Conservation (phyloP, 2,888 invertebrate species). For the Iphiclides podalirius region DNA sequence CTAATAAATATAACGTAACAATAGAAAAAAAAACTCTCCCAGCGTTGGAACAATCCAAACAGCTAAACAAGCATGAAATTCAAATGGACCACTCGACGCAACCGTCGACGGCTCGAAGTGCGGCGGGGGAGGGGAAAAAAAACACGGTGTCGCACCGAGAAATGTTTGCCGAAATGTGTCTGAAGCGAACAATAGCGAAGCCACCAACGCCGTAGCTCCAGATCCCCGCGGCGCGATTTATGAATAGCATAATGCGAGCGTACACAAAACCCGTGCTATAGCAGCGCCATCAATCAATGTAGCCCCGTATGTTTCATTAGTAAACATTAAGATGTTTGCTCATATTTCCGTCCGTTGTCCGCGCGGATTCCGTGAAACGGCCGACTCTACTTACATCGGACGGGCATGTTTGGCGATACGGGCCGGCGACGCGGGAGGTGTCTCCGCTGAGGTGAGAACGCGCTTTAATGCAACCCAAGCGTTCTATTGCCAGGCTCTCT, state of each 20-base stretch:
- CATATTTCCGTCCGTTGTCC: conserved; percentile 73
- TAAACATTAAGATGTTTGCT: conserved; percentile 80
- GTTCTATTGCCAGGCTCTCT: conserved; percentile 38
- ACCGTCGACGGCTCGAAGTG: conserved; percentile 21
- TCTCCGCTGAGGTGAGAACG: conserved; percentile 54
- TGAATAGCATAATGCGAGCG: conserved; percentile 71
- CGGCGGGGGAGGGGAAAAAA: too few species aligned
- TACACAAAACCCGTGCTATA: conserved; percentile 68
- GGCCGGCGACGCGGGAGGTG: conserved; percentile 54
- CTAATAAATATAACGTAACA: too few species aligned
- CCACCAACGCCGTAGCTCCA: conserved; percentile 73
- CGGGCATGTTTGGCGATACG: conserved; percentile 30
- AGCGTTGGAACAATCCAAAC: conserved; percentile 20
- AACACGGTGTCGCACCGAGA: conserved; percentile 38
- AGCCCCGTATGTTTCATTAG: conserved; percentile 77
- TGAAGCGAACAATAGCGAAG: conserved; percentile 60
- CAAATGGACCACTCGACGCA: conserved; percentile 62
- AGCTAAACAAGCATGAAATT: conserved; percentile 72
- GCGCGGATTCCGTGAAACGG: conserved; percentile 72
- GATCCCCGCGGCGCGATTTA: conserved; percentile 68
- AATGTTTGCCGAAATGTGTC: conserved; percentile 67
- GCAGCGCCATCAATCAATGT: conserved; percentile 74
- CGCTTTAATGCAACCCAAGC: conserved; percentile 36
- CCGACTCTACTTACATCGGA: conserved; percentile 37
- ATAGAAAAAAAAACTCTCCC: neutral